These are phyloP conservation scores for Tromatobia lineatoria DNA, from an alignment of 2,888 invertebrate genomes.

Conservation along the genomic window DNA sequence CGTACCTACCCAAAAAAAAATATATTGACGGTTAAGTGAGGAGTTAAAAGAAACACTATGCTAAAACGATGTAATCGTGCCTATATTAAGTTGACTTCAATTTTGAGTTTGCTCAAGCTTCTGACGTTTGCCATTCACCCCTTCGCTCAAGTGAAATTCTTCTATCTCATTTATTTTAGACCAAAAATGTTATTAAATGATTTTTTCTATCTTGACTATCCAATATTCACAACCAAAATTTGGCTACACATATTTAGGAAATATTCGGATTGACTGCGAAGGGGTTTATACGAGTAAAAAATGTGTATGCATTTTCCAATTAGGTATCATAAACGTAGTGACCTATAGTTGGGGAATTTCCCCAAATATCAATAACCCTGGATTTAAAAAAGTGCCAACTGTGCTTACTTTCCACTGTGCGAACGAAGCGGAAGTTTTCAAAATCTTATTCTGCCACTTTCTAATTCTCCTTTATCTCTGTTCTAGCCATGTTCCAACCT, in stretches of 20 bases:
- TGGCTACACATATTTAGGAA: background rate
- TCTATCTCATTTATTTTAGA: background rate
- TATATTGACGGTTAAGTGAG: background rate
- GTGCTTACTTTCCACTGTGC: slow-evolving; percentile 3
- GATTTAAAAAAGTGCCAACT: slow-evolving; percentile 36
- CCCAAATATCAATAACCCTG: background rate
- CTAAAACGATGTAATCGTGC: slow-evolving; percentile 66
- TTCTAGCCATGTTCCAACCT: background rate
- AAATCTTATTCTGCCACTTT: background rate
- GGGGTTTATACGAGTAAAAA: slow-evolving; percentile 1
- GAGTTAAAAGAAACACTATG: slow-evolving; percentile 14
- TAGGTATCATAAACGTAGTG: slow-evolving; percentile 3
- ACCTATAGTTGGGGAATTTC: slow-evolving; percentile 7
- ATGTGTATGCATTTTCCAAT: slow-evolving; percentile 25
- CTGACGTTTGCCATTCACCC: slow-evolving; percentile 80
- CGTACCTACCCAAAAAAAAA: slow-evolving; percentile 16
- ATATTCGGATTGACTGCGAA: background rate
- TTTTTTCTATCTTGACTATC: background rate
- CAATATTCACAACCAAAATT: background rate
- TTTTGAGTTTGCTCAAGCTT: slow-evolving; percentile 80
- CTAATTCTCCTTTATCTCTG: slow-evolving; percentile 3
- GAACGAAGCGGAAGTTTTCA: background rate
- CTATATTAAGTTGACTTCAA: slow-evolving; percentile 69
- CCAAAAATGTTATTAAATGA: background rate
- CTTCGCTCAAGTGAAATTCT: background rate